Percentiles rank a stretch among this genome's conserved stretches.
Evolutionary conservation across 2,113 vertebrate genomes (phyloP).

Genomic region (Bubo scandiacus): DNA sequence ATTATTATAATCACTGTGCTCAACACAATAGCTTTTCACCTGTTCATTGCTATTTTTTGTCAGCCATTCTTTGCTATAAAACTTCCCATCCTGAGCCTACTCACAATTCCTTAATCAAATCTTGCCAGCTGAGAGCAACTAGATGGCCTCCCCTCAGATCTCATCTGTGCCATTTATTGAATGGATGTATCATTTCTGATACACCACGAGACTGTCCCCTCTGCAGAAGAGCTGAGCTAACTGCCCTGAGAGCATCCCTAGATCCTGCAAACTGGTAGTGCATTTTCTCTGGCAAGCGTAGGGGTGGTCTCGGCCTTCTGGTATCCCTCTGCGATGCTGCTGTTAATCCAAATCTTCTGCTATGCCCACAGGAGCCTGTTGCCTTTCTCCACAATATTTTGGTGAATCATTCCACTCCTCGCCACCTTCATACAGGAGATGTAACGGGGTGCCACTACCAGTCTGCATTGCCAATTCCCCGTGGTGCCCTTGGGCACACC

Average conservation of each 20-base stretch:
- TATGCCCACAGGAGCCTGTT: not conserved
- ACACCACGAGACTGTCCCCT: not conserved
- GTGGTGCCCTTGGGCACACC: accelerated
- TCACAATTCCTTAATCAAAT: not conserved
- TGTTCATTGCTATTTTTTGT: not conserved
- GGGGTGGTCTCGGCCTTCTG: not conserved
- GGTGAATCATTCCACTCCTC: not conserved
- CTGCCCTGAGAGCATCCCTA: no score
- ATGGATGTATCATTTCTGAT: not conserved
- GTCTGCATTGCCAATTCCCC: not conserved
- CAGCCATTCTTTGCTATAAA: not conserved
- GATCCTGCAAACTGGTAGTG: not conserved
- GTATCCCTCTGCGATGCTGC: not conserved
- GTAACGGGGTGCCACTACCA: accelerated
- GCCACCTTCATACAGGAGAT: accelerated
- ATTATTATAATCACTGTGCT: not conserved
- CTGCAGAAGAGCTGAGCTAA: not conserved
- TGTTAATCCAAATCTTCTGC: not conserved
- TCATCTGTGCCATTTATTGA: not conserved
- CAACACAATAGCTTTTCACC: not conserved
- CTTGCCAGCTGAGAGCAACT: not conserved
- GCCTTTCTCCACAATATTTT: not conserved
- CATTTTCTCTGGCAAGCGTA: not conserved
- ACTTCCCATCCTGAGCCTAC: not conserved
- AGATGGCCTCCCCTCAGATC: not conserved